Evolutionary conservation across 2,888 invertebrate species (phyloP).

Genomic region (Choristoneura rosaceana): DNA sequence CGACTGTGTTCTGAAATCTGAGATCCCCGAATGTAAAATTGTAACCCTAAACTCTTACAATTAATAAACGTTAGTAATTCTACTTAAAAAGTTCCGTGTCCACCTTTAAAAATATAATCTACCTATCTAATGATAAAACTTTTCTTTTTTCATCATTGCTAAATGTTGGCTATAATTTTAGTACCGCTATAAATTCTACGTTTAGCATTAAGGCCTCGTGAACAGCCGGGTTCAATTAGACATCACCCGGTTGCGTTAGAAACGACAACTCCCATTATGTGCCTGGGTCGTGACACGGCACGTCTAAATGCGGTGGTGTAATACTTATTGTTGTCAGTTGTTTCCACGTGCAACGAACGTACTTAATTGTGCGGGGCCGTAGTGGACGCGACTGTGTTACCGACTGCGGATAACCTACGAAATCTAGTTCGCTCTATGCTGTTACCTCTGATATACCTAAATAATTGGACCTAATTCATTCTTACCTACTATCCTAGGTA

Average conservation of each 20-base stretch:
- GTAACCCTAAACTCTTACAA: too few relatives aligned
- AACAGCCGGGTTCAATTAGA: slow-evolving; percentile 72
- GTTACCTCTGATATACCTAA: not conserved
- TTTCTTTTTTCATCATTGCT: not conserved
- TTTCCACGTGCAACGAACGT: slow-evolving; percentile 67
- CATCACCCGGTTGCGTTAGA: slow-evolving; percentile 69
- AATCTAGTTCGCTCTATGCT: not conserved
- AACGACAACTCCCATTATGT: slow-evolving; percentile 64
- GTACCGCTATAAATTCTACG: not conserved
- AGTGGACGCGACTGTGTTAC: slow-evolving; percentile 53
- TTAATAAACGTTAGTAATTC: too few relatives aligned
- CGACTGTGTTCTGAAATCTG: too few relatives aligned
- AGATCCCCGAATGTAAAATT: too few relatives aligned
- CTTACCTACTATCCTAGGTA: not conserved
- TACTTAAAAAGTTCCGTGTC: too few relatives aligned
- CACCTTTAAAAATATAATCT: too few relatives aligned
- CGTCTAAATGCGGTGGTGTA: slow-evolving; percentile 69
- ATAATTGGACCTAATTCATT: not conserved
- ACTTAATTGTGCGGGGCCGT: slow-evolving; percentile 65
- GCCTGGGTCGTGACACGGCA: slow-evolving; percentile 71
- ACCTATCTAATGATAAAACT: too few relatives aligned
- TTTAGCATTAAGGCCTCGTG: slow-evolving; percentile 59
- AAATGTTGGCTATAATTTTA: not conserved
- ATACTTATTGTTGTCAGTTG: slow-evolving; percentile 64
- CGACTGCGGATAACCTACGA: slow-evolving; percentile 56